Evolutionary conservation across 2,888 invertebrate genomes (phyloP).

Genomic region (Gymnosoma rotundatum): DNA sequence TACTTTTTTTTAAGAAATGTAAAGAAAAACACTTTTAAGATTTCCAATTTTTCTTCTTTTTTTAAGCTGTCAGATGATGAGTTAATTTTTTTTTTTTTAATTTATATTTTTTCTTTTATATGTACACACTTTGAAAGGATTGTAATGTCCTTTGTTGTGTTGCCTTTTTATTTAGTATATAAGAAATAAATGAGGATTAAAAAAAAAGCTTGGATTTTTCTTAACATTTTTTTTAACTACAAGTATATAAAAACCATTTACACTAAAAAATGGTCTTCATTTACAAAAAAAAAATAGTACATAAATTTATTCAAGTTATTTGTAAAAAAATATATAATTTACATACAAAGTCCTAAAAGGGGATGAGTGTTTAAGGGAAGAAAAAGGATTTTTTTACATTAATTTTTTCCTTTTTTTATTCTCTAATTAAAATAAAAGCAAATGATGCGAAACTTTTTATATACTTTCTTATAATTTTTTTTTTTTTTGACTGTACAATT

Average conservation of each 20-base stretch:
- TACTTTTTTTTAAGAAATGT: slow-evolving; percentile 40
- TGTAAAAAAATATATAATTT: slow-evolving; percentile 55
- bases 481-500: slow-evolving; percentile 15
- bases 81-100: slow-evolving; percentile 35
- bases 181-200: slow-evolving; percentile 70
- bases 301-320: slow-evolving; percentile 49
- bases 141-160: slow-evolving; percentile 36
- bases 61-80: slow-evolving; percentile 64
- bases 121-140: slow-evolving; percentile 59
- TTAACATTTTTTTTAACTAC: slow-evolving; percentile 10
- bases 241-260: slow-evolving; percentile 37
- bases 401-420: slow-evolving; percentile 24
- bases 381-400: slow-evolving; percentile 40
- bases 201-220: slow-evolving; percentile 45
- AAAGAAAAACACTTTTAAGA: slow-evolving; percentile 56
- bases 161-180: slow-evolving; percentile 17
- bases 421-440: slow-evolving; percentile 61
- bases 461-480: slow-evolving; percentile 32
- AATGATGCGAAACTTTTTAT: slow-evolving; percentile 63
- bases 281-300: slow-evolving; percentile 26
- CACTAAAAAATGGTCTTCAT: slow-evolving; percentile 32
- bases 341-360: slow-evolving; percentile 19
- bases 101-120: slow-evolving; percentile 5
- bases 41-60: slow-evolving; percentile 51
- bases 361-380: slow-evolving; percentile 21